Evolutionary conservation across 53 echinoderm and acorn worm species (phyloP), one percentile per base, ranked within the genome.

Genomic region (Patiria pectinifera): DNA sequence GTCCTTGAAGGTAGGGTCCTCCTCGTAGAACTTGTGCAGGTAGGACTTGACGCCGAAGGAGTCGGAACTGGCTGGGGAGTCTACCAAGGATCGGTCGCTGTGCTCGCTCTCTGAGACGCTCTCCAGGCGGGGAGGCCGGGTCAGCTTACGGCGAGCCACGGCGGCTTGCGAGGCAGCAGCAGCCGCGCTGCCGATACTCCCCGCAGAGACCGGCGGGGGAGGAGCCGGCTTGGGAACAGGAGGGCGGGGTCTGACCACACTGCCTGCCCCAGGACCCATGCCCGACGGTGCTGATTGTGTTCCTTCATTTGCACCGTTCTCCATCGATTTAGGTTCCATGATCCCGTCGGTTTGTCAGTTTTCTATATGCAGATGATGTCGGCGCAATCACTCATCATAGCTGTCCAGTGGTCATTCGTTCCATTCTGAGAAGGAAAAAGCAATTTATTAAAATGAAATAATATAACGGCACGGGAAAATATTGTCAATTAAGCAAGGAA

Each of bases 21-120:
- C 95, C 93, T 99, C 99, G 94, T 99, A 99, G 90, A 99, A 99
- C 71, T 99, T 95, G 78, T 99, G 99, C 78, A 99, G 89, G 87
- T 99, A 99, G 15, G 99, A 99, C 26, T 95, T 90, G 70, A 99
- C 95, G 9, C 99, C 99, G 85, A 96, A 99, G 26, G 97, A 97
- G 11, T 97, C 97, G 5, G 94, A 92, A 74, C 96, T 96, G 47
- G 92, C 94, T 0, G 96, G 96, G 11, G 96, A 48, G 72, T 95
- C 83, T 63, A 94, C 61, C 93, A 94, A 71, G 91, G 87, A 85
- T 59, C 93, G 87, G 74, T 93, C 96, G 93, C 96, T 95, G 26
- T 94, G 85, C 61, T 97, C 97, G 74, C 99, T 99, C 78, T 99
- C 99, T 2, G 99, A 97, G 45, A 99, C 99, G 69, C 99, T 99